phyloP scores from a whole-genome alignment of 2,113 vertebrate genomes.

The Eclectus roratus region DNA sequence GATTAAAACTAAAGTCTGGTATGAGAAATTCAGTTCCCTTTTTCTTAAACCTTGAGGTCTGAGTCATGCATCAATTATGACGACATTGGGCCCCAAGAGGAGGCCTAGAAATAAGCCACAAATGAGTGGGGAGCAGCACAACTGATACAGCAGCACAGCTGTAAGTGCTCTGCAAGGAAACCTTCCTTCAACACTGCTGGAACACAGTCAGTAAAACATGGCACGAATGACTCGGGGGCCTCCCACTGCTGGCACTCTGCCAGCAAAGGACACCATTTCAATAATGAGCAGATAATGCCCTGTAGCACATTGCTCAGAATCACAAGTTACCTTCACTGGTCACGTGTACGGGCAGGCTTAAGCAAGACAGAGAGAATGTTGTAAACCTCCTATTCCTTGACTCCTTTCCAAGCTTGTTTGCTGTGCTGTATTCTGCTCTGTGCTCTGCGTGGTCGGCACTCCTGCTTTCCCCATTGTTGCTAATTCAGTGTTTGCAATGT shows the following conservation, averaged over 20 bases:
- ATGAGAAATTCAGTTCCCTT: not conserved
- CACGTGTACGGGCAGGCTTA: not conserved
- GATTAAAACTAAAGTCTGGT: not conserved
- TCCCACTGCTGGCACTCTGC: not conserved
- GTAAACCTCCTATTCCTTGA: not conserved
- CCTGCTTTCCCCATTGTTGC: not conserved
- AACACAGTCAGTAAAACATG: not conserved
- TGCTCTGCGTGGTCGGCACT: rapidly evolving
- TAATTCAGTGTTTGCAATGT: not conserved
- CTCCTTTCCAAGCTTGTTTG: not conserved
- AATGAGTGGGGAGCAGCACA: not conserved
- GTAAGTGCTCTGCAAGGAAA: not conserved
- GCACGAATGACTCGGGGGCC: not conserved
- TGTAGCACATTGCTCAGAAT: not conserved
- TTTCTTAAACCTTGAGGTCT: not conserved
- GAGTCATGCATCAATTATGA: not conserved
- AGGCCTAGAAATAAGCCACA: not conserved
- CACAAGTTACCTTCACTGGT: not conserved
- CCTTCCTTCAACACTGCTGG: not conserved
- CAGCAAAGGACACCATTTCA: not conserved
- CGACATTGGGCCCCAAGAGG: not conserved
- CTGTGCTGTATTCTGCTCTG: not conserved
- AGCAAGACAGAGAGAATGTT: not conserved
- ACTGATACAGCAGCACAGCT: not conserved
- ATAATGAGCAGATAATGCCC: not conserved